Conservation (phyloP, 2,797 vertebrate genomes). For the Trichosurus vulpecula region DNA sequence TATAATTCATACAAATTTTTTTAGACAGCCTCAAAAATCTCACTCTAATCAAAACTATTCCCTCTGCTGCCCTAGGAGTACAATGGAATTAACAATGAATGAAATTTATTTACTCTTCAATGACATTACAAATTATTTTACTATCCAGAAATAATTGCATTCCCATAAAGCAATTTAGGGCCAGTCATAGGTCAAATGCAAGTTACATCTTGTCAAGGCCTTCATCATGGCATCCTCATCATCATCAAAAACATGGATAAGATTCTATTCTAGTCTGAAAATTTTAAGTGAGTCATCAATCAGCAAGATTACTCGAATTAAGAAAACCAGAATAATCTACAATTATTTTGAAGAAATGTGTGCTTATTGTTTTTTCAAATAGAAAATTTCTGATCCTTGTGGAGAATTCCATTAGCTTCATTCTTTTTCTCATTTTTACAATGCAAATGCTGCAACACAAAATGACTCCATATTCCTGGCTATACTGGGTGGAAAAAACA, state of each 20-base stretch:
- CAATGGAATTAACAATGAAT: slow-evolving; percentile 46
- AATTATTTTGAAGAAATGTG: not conserved
- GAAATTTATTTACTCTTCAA: slow-evolving; percentile 35
- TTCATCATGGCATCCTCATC: not conserved
- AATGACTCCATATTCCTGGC: not conserved
- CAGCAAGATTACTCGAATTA: not conserved
- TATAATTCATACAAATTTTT: slow-evolving; percentile 35
- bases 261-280: not conserved
- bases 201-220: not conserved
- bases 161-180: slow-evolving; percentile 42
- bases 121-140: slow-evolving; percentile 47
- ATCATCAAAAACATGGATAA: not conserved
- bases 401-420: slow-evolving; percentile 9
- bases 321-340: not conserved
- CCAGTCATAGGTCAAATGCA: not conserved
- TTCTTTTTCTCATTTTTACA: not conserved
- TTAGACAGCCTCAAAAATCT: not conserved
- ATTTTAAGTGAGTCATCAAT: not conserved
- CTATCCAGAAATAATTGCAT: slow-evolving; percentile 63
- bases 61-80: not conserved
- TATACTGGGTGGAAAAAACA: not conserved
- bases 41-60: slow-evolving; percentile 4
- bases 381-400: not conserved
- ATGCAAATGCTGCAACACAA: slow-evolving; percentile 3
- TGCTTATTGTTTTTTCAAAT: not conserved